Evolutionary conservation across 2,797 vertebrate species (phyloP).

Genomic region (Phataginus tricuspis): DNA sequence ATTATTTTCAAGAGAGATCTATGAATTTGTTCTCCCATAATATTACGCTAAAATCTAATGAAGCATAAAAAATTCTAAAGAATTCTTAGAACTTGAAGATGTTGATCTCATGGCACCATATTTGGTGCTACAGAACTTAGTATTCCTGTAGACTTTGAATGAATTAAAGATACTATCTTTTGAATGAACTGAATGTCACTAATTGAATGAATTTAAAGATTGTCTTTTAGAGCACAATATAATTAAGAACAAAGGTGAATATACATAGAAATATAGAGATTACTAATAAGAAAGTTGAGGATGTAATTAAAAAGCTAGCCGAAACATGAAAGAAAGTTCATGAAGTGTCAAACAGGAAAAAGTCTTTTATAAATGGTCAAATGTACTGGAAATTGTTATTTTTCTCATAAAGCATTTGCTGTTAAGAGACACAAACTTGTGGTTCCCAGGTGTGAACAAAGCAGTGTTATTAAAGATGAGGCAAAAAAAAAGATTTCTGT

Average conservation of each 20-base stretch:
- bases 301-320: not conserved
- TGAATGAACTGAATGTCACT: not conserved
- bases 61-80: not conserved
- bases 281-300: not conserved
- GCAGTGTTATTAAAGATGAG: not conserved
- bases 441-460: not conserved
- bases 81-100: not conserved
- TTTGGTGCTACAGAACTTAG: not conserved
- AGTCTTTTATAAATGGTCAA: conserved; percentile 18
- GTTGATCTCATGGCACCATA: not conserved
- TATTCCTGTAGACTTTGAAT: not conserved
- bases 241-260: not conserved
- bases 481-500: not conserved
- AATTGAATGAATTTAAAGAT: not conserved
- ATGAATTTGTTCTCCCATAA: conserved; percentile 34
- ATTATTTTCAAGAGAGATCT: conserved; percentile 35
- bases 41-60: conserved; percentile 31
- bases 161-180: not conserved
- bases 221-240: not conserved
- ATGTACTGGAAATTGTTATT: not conserved
- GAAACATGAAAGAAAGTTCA: conserved; percentile 32
- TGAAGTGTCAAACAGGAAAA: not conserved
- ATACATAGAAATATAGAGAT: not conserved
- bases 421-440: conserved; percentile 1
- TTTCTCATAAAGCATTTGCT: not conserved